A percentile compares a stretch with the other conserved stretches of the same genome.
phyloP scores from a whole-genome alignment of 2,888 invertebrate genomes.

The Stenodema calcarata region DNA sequence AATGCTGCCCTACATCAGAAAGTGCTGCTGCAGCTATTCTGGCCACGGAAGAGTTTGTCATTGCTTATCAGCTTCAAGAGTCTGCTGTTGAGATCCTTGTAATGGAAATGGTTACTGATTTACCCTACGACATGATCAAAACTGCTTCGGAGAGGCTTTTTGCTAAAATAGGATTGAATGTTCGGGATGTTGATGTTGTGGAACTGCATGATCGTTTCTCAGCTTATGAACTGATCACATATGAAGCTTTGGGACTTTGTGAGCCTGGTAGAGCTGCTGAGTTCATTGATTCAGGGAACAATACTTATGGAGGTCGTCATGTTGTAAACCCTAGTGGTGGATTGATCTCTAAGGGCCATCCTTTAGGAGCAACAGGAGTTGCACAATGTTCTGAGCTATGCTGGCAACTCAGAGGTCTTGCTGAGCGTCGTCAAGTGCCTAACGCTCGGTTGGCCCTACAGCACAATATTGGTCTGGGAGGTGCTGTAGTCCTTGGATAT shows the following conservation, averaged over 20 bases:
- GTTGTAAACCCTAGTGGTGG: slow-evolving; percentile 99
- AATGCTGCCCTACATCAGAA: slow-evolving; percentile 98
- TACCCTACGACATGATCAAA: slow-evolving; percentile 90
- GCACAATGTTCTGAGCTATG: slow-evolving; percentile 91
- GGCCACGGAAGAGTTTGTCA: slow-evolving; percentile 90
- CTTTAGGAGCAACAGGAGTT: slow-evolving; percentile 89
- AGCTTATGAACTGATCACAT: slow-evolving; percentile 94
- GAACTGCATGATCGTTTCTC: slow-evolving; percentile 99
- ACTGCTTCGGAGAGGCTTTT: slow-evolving; percentile 79
- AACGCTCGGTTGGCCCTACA: slow-evolving; percentile 87
- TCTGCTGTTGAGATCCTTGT: slow-evolving; percentile 95
- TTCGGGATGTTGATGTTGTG: slow-evolving; percentile 87
- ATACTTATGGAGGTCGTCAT: slow-evolving; percentile 96
- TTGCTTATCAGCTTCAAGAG: slow-evolving; percentile 77
- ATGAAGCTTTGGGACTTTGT: slow-evolving; percentile 94
- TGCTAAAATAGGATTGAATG: slow-evolving; percentile 74
- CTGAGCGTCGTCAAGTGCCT: slow-evolving; percentile 78
- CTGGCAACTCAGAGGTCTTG: slow-evolving; percentile 85
- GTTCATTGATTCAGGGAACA: slow-evolving; percentile 91
- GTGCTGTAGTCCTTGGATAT: slow-evolving; percentile 93
- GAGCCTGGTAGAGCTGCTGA: slow-evolving; percentile 88
- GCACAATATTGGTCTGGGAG: slow-evolving; percentile 96
- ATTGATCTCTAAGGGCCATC: slow-evolving; percentile 98
- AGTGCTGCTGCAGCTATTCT: slow-evolving; percentile 94
- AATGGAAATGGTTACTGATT: slow-evolving; percentile 96